These are phyloP conservation scores for Mallotus villosus DNA, from an alignment of 2,797 vertebrate species.

Conservation along the genomic window DNA sequence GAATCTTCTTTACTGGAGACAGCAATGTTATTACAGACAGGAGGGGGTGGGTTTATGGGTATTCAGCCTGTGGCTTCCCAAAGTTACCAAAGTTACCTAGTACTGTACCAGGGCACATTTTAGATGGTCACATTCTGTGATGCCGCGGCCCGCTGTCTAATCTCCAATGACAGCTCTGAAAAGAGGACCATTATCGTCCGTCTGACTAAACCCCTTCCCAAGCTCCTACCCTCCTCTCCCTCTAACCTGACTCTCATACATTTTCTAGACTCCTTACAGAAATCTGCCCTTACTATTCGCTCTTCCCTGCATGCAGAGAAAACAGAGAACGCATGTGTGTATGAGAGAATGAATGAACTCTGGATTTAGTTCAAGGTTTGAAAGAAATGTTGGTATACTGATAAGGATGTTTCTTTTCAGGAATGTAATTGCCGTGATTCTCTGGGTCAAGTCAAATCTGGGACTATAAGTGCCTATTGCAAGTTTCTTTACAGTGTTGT, in stretches of 20 bases:
- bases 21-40: constrained; percentile 37
- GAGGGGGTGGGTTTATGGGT: constrained; percentile 36
- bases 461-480: background rate
- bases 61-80: constrained; percentile 33
- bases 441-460: background rate
- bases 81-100: constrained; percentile 38
- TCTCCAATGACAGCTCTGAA: constrained; percentile 59
- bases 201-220: constrained; percentile 51
- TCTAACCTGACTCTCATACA: constrained; percentile 5
- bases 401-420: constrained; percentile 19
- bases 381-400: constrained; percentile 11
- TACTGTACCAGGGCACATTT: constrained; percentile 48
- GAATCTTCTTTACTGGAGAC: constrained; percentile 49
- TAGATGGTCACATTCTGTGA: constrained; percentile 56
- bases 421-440: background rate
- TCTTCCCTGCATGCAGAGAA: constrained; percentile 26
- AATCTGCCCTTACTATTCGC: constrained; percentile 38
- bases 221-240: constrained; percentile 27
- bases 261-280: constrained; percentile 38
- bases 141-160: constrained; percentile 58
- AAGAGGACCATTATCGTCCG: constrained; percentile 56
- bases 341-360: constrained; percentile 38
- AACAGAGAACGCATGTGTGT: constrained; percentile 33
- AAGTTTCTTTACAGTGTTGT: background rate
- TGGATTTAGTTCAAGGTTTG: background rate